Base-by-base conservation (phyloP, 2,888 invertebrate species). In the Stenodema calcarata region DNA sequence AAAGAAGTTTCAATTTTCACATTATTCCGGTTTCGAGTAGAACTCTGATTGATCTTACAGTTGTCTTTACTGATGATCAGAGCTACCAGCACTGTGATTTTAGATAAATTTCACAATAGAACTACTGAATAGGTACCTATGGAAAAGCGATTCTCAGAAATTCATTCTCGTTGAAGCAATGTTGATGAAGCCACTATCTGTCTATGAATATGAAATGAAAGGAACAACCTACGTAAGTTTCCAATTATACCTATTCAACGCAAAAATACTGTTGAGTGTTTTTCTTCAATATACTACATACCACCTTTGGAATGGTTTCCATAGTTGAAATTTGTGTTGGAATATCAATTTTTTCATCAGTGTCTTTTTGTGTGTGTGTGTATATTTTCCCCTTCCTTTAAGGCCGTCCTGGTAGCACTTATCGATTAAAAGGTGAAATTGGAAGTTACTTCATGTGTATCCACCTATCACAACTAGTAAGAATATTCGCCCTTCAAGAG, bases 331-430 rank as follows among this genome's bases (percentile, higher is more conserved):
- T 62, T 62, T 23, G 18, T n/a, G 62, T 62, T 62, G 62, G 50
- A 62, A 62, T 62, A 62, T 18, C 18, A 23, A 62, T 69, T 23
- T 69, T 23, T 69, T 69, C 3, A 69, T 73, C 41, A 73, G 35
- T 35, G 73, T 73, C 30, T 73, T 35, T 73, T 73, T 70, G 3
- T 70, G 69, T 28, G 23, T 69, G 28, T 69, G 23, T 70, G 16
- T 35, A 16, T 62, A 62, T 23, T 62, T 62, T 62, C 62, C 41
- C 73, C 35, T 73, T 73, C 41, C 73, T 41, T 54, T 78, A 78
- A 78, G 78, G 78, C 78, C 78, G 78, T 78, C 44, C 78, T 78
- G 78, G 78, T 78, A 78, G 78, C 78, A 78, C 78, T 78, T 78
- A 78, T 78, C 41, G 78, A 78, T 44, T 78, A 78, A 7, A 44